Percentiles rank a stretch among this genome's conserved stretches.
These are phyloP conservation scores for Oligia fasciuncula DNA, from an alignment of 2,888 invertebrate genomes.

Conservation along the genomic window DNA sequence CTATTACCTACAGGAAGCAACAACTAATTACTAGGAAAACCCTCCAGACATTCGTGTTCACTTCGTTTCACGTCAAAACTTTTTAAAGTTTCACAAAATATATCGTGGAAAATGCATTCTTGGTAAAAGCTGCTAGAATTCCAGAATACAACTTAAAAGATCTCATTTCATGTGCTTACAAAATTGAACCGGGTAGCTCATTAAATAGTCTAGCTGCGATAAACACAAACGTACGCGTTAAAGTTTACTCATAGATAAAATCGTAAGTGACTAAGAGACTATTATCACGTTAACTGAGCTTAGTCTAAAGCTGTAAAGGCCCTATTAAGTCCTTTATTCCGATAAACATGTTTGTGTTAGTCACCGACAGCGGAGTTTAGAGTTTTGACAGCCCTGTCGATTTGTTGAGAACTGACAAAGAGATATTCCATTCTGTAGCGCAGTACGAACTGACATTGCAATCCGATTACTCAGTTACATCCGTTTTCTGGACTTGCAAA, in stretches of 20 bases:
- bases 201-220: conserved; percentile 65
- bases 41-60: conserved; percentile 30
- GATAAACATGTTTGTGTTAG: conserved; percentile 37
- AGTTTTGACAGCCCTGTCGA: conserved; percentile 47
- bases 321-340: conserved; percentile 27
- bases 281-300: conserved; percentile 48
- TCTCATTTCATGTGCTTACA: conserved; percentile 17
- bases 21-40: conserved; percentile 35
- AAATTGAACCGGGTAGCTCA: conserved; percentile 50
- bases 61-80: conserved; percentile 29
- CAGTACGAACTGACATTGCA: conserved; percentile 27
- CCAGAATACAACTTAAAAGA: conserved; percentile 32
- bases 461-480: conserved; percentile 44
- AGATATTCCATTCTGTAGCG: conserved; percentile 39
- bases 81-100: conserved; percentile 18
- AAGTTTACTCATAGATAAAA: conserved; percentile 55
- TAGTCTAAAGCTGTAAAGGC: conserved; percentile 18
- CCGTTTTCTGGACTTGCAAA: conserved; percentile 26
- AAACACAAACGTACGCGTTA: conserved; percentile 51
- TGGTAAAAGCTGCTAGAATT: conserved; percentile 12
- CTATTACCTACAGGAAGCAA: conserved; percentile 25
- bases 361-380: conserved; percentile 20
- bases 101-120: conserved; percentile 40
- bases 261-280: conserved; percentile 30
- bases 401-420: conserved; percentile 33